Evolutionary conservation across 2,797 vertebrate genomes (phyloP).

Genomic region (Enteromius paludinosus): DNA sequence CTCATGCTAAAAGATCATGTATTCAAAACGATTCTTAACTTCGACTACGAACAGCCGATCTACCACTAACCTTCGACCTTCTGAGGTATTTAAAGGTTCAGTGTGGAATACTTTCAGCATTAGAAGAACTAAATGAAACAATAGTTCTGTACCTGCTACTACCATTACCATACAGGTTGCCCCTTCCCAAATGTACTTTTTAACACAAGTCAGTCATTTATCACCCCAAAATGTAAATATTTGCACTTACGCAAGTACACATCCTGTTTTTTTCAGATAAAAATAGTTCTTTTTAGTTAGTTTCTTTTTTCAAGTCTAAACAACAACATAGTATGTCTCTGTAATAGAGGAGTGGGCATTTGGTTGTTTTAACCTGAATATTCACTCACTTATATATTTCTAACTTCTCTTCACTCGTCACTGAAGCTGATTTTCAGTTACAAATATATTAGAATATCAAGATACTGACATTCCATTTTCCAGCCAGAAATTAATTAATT

Average conservation of each 20-base stretch:
- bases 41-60: not conserved
- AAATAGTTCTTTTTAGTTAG: not conserved
- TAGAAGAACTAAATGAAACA: not conserved
- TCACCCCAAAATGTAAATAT: not conserved
- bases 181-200: not conserved
- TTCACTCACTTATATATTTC: not conserved
- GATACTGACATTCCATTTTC: not conserved
- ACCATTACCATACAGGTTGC: not conserved
- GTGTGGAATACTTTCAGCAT: not conserved
- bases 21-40: not conserved
- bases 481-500: not conserved
- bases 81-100: not conserved
- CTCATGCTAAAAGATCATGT: not conserved
- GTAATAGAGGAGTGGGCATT: not conserved
- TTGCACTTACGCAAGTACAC: not conserved
- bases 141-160: not conserved
- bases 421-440: not conserved
- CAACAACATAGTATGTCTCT: not conserved
- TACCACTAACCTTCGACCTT: not conserved
- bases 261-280: not conserved
- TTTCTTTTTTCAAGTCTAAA: not conserved
- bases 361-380: not conserved
- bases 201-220: not conserved
- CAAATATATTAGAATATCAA: not conserved
- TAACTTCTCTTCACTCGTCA: not conserved